phyloP scores from a whole-genome alignment of 2,888 invertebrate genomes.

The Acanthosepion pharaonis region DNA sequence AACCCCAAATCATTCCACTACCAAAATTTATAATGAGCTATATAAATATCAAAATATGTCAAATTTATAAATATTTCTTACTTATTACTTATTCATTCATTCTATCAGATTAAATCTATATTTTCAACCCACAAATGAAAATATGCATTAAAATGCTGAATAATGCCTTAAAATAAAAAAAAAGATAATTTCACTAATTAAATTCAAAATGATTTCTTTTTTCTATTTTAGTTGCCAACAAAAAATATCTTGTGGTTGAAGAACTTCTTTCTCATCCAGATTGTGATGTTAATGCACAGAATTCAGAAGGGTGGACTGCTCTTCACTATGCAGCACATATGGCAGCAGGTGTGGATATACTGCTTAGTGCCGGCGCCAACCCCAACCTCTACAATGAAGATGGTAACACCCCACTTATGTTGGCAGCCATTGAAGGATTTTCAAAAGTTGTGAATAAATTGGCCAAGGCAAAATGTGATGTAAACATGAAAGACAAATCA shows the following conservation, averaged over 20 bases:
- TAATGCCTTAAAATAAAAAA: too few relatives aligned
- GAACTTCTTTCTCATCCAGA: slow-evolving; percentile 56
- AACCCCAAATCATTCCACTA: too few relatives aligned
- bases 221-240: slow-evolving; percentile 24
- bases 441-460: slow-evolving; percentile 65
- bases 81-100: too few relatives aligned
- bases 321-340: slow-evolving; percentile 74
- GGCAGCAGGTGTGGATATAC: slow-evolving; percentile 64
- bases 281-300: slow-evolving; percentile 61
- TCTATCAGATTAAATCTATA: too few relatives aligned
- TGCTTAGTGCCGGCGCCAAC: slow-evolving; percentile 67
- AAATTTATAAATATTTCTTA: too few relatives aligned
- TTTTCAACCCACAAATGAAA: too few relatives aligned
- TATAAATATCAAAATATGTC: too few relatives aligned
- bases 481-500: slow-evolving; percentile 62
- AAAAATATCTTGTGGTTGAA: neutral
- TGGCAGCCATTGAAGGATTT: slow-evolving; percentile 72
- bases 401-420: slow-evolving; percentile 67
- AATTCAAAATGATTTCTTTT: neutral
- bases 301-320: slow-evolving; percentile 76
- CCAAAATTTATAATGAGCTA: too few relatives aligned
- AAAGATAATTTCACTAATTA: neutral
- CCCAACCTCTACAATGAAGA: slow-evolving; percentile 66
- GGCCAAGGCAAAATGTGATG: slow-evolving; percentile 62
- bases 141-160: too few relatives aligned